Percentiles rank a stretch among this genome's conserved stretches.
Evolutionary conservation across 2,888 invertebrate genomes (phyloP).

Genomic region (Dexiosoma caninum): DNA sequence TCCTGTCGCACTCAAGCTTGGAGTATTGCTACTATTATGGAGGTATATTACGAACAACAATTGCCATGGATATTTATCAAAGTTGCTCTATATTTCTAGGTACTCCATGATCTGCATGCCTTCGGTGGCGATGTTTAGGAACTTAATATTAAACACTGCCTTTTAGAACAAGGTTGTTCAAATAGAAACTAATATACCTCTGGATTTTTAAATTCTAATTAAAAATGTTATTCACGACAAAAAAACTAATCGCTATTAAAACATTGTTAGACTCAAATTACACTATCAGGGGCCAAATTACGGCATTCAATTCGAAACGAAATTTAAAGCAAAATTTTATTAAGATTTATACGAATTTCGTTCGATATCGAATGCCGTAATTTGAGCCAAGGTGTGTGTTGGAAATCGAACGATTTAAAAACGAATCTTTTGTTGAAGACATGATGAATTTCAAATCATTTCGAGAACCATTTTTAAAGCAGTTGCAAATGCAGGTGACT

Average conservation of each 20-base stretch:
- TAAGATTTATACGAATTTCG: no score
- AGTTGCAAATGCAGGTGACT: no score
- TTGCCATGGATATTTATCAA: background rate
- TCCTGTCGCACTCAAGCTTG: constrained; percentile 98
- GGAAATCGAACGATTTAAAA: no score
- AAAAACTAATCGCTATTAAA: background rate
- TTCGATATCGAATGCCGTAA: no score
- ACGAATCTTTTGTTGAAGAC: no score
- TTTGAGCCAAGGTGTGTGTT: no score
- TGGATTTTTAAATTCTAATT: background rate
- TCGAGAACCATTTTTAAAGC: no score
- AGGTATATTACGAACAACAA: constrained; percentile 80
- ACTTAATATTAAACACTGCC: constrained; percentile 18
- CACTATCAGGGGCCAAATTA: no score
- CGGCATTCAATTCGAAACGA: no score
- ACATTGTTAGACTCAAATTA: constrained; percentile 5
- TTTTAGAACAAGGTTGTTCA: constrained; percentile 33
- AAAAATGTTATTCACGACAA: background rate
- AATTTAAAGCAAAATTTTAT: no score
- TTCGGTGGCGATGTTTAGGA: constrained; percentile 72
- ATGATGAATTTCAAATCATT: no score
- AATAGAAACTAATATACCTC: constrained; percentile 47
- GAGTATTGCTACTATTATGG: constrained; percentile 93
- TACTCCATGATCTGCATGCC: constrained; percentile 73
- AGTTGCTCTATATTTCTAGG: constrained; percentile 60